These are phyloP conservation scores for Enteromius radiatus DNA, from an alignment of 2,797 vertebrate species.

Conservation along the genomic window DNA sequence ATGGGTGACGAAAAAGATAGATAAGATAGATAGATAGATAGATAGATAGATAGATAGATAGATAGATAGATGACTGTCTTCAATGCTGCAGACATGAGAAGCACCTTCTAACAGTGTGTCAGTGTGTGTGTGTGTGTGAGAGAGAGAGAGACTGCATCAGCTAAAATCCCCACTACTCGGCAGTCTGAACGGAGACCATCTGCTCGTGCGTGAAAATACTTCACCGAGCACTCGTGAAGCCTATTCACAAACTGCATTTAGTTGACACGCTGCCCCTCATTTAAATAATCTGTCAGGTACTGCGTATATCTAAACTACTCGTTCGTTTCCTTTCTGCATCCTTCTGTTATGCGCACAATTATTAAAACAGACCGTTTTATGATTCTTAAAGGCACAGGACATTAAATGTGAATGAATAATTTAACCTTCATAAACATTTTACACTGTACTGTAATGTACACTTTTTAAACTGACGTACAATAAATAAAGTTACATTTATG, in stretches of 20 bases:
- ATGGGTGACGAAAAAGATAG: background rate
- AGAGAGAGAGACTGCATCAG: conserved; percentile 46
- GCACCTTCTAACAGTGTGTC: background rate
- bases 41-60: conserved; percentile 12
- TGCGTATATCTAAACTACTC: background rate
- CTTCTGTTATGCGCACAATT: background rate
- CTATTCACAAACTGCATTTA: conserved; percentile 20
- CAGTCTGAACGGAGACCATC: conserved; percentile 49
- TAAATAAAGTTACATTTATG: background rate
- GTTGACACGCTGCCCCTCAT: background rate
- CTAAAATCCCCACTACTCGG: conserved; percentile 50
- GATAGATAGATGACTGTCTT: conserved; percentile 5
- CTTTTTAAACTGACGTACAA: background rate
- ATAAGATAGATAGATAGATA: conserved; percentile 20
- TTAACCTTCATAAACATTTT: background rate
- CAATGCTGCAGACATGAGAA: conserved; percentile 25
- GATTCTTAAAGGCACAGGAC: background rate
- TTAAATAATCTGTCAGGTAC: background rate
- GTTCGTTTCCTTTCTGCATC: background rate
- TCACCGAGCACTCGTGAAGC: conserved; percentile 5
- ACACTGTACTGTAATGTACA: background rate
- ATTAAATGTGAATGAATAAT: background rate
- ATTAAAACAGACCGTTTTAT: background rate
- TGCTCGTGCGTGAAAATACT: conserved; percentile 48
- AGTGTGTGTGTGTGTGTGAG: conserved; percentile 28